Percentiles rank a stretch among this genome's conserved stretches.
These are phyloP conservation scores for Mimumesa dahlbomi DNA, from an alignment of 2,888 invertebrate genomes.

Conservation along the genomic window DNA sequence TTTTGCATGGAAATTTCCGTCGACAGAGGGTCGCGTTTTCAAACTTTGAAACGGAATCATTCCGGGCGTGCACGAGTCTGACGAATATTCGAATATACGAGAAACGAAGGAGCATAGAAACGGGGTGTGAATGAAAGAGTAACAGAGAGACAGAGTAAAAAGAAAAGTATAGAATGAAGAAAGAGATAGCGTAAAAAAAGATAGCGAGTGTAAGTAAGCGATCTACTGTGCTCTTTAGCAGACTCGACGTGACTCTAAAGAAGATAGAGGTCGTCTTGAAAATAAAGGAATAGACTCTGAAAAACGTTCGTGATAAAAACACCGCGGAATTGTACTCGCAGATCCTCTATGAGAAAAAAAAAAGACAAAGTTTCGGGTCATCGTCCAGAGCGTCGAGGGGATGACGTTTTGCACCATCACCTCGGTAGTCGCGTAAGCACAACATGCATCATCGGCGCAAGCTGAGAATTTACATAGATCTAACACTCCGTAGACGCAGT, in stretches of 20 bases:
- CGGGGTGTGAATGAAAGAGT: not conserved
- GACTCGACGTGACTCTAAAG: slow-evolving; percentile 70
- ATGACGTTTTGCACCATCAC: slow-evolving; percentile 77
- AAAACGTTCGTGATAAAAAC: slow-evolving; percentile 31
- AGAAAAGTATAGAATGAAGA: slow-evolving; percentile 12
- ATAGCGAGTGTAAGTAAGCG: slow-evolving; percentile 68
- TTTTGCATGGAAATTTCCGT: too few species aligned
- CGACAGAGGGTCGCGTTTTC: not conserved
- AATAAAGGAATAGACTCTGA: slow-evolving; percentile 15
- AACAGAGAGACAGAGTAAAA: slow-evolving; percentile 19
- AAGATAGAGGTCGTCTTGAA: slow-evolving; percentile 26
- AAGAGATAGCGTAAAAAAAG: slow-evolving; percentile 34
- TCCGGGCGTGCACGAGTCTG: too few species aligned
- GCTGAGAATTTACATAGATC: slow-evolving; percentile 73
- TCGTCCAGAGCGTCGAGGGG: slow-evolving; percentile 72
- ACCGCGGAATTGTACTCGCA: slow-evolving; percentile 20
- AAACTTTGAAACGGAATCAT: not conserved
- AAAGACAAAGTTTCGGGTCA: slow-evolving; percentile 63
- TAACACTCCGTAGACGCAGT: slow-evolving; percentile 61
- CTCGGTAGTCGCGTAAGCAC: slow-evolving; percentile 79
- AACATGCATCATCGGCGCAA: slow-evolving; percentile 81
- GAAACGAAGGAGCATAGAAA: slow-evolving; percentile 11
- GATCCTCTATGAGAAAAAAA: slow-evolving; percentile 57
- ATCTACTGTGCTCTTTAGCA: slow-evolving; percentile 72
- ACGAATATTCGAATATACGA: not conserved